Evolutionary conservation across 2,888 invertebrate genomes (phyloP).

Genomic region (Polietes domitor): DNA sequence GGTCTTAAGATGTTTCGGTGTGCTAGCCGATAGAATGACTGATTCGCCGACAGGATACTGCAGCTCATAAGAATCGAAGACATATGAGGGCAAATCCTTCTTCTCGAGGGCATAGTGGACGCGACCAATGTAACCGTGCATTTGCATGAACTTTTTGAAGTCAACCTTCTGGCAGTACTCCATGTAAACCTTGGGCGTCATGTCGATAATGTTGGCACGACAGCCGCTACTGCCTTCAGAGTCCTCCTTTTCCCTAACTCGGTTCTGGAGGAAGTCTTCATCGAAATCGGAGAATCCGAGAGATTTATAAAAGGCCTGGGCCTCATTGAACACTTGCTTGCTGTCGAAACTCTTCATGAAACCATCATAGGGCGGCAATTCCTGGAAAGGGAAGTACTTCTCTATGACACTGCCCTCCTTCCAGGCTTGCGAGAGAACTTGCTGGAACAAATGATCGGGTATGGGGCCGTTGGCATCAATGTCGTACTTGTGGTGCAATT

Average conservation of each 20-base stretch:
- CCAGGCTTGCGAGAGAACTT: conserved; percentile 79
- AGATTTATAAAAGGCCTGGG: conserved; percentile 77
- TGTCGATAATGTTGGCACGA: conserved; percentile 76
- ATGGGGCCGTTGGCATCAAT: conserved; percentile 86
- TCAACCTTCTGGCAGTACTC: conserved; percentile 79
- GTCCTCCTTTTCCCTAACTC: conserved; percentile 75
- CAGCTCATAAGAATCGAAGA: conserved; percentile 77
- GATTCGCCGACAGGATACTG: conserved; percentile 79
- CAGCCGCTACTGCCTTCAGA: conserved; percentile 75
- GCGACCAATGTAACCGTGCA: conserved; percentile 76
- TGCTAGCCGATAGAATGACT: conserved; percentile 77
- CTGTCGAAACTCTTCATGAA: conserved; percentile 74
- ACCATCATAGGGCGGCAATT: conserved; percentile 76
- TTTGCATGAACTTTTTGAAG: conserved; percentile 78
- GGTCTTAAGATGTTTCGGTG: conserved; percentile 76
- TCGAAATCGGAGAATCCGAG: conserved; percentile 75
- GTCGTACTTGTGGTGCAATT: conserved; percentile 87
- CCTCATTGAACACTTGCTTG: conserved; percentile 73
- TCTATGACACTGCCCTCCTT: conserved; percentile 76
- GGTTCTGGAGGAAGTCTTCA: conserved; percentile 73
- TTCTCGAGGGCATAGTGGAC: conserved; percentile 77
- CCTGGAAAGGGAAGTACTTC: conserved; percentile 73
- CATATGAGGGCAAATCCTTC: conserved; percentile 76
- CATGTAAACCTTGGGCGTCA: conserved; percentile 77
- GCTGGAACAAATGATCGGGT: conserved; percentile 88